Evolutionary conservation across 1,140 invertebrate species (phyloP).

Genomic region (Sweltsa coloradensis): DNA sequence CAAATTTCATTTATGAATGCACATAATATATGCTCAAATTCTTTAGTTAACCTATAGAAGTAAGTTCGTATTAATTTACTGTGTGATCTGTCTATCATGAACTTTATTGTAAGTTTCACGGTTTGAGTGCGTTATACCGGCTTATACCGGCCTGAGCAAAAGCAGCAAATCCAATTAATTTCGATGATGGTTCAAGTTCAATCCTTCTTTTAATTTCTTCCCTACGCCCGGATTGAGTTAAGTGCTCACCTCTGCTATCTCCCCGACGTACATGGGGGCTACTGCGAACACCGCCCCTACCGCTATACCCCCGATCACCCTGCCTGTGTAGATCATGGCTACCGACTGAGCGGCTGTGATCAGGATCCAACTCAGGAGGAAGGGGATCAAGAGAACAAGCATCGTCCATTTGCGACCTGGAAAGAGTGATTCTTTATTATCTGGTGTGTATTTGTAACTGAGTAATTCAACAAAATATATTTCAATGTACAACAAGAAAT

Average conservation of each 20-base stretch:
- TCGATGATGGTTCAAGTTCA: not conserved
- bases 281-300: conserved; percentile 62
- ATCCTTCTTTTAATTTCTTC: not conserved
- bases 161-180: not conserved
- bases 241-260: conserved; percentile 59
- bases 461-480: too few species aligned
- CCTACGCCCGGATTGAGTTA: conserved; percentile 22
- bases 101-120: not conserved
- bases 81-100: not conserved
- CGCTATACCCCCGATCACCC: conserved; percentile 41
- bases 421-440: too few species aligned
- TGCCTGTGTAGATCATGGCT: conserved; percentile 22
- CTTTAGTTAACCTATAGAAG: too few species aligned
- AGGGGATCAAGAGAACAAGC: conserved; percentile 23
- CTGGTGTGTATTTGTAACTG: too few species aligned
- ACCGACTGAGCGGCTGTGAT: conserved; percentile 22
- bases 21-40: too few species aligned
- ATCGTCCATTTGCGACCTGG: conserved; percentile 32
- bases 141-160: not conserved
- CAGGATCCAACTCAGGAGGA: conserved; percentile 27
- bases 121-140: not conserved
- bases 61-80: not conserved
- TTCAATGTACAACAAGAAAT: too few species aligned
- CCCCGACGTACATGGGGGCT: conserved; percentile 77
- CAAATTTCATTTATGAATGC: too few species aligned